Conservation (phyloP, 2,888 invertebrate genomes). For the Polydrusus pterygomalis region DNA sequence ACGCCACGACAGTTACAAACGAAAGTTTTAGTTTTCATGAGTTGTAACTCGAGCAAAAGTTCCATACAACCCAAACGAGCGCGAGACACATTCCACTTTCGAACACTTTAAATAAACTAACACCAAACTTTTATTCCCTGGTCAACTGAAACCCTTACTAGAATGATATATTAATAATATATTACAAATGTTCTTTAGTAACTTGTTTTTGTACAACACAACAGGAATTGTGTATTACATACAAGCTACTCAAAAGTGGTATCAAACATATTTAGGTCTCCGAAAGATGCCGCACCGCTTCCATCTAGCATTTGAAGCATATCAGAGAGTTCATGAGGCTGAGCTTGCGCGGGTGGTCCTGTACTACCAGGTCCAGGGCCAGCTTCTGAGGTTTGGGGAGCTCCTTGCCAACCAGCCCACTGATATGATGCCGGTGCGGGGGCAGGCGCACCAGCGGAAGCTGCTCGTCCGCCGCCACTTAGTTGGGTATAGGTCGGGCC, state of each 20-base stretch:
- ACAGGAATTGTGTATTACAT: background rate
- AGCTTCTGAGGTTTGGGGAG: slow-evolving; percentile 69
- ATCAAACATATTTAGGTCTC: slow-evolving; percentile 94
- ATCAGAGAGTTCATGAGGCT: slow-evolving; percentile 89
- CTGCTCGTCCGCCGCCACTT: slow-evolving; percentile 75
- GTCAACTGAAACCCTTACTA: slow-evolving; percentile 32
- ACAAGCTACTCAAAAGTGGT: slow-evolving; percentile 80
- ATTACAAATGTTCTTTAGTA: slow-evolving; percentile 27
- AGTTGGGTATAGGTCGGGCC: slow-evolving; percentile 89
- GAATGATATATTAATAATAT: slow-evolving; percentile 34
- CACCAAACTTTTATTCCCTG: slow-evolving; percentile 49
- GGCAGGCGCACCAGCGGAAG: slow-evolving; percentile 54
- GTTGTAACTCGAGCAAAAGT: slow-evolving; percentile 27
- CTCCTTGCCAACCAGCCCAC: slow-evolving; percentile 69
- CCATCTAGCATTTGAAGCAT: slow-evolving; percentile 96
- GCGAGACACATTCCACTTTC: slow-evolving; percentile 56
- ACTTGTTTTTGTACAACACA: slow-evolving; percentile 7
- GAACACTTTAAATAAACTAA: slow-evolving; percentile 58
- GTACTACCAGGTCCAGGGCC: slow-evolving; percentile 73
- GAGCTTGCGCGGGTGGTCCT: slow-evolving; percentile 79
- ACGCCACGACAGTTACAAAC: slow-evolving; percentile 62
- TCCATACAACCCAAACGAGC: slow-evolving; percentile 28
- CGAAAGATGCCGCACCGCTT: slow-evolving; percentile 83
- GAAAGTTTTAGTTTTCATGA: slow-evolving; percentile 33
- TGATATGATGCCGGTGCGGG: slow-evolving; percentile 67